Percentiles rank a stretch among this genome's conserved stretches.
These are phyloP conservation scores for Ormyrus thymus DNA, from an alignment of 2,888 invertebrate genomes.

Conservation along the genomic window DNA sequence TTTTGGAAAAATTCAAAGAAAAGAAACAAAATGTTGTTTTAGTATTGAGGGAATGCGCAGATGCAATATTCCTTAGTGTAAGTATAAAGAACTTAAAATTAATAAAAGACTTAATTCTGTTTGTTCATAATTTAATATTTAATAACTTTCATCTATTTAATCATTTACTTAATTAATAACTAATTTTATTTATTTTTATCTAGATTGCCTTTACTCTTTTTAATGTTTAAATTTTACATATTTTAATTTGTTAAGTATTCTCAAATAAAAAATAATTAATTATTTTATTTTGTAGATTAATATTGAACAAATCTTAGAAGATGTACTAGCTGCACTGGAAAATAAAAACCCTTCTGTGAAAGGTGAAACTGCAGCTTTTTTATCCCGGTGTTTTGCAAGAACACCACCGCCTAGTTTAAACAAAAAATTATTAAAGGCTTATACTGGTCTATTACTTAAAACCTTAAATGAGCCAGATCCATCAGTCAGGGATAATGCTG, in stretches of 20 bases:
- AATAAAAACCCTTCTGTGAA: conserved; percentile 95
- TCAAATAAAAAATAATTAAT: not conserved
- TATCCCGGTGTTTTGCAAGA: conserved; percentile 88
- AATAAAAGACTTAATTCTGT: not conserved
- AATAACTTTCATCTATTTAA: not conserved
- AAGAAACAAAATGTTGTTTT: conserved; percentile 94
- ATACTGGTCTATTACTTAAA: conserved; percentile 86
- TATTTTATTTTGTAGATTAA: conserved; percentile 79
- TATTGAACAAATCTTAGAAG: conserved; percentile 90
- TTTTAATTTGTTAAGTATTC: not conserved
- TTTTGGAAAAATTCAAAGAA: conserved; percentile 98
- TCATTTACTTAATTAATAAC: not conserved
- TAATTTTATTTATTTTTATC: no score
- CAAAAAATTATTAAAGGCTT: conserved; percentile 92
- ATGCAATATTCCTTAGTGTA: conserved; percentile 89
- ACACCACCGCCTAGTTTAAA: conserved; percentile 88
- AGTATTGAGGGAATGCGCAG: conserved; percentile 91
- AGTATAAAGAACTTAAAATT: conserved; percentile 68
- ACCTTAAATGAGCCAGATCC: conserved; percentile 89
- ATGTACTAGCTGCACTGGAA: conserved; percentile 88
- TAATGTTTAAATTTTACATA: no score
- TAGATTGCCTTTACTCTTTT: no score
- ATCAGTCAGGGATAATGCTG: conserved; percentile 92
- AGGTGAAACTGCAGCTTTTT: conserved; percentile 89
- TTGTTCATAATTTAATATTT: no score